These are phyloP conservation scores for Agrilus biguttatus DNA, from an alignment of 2,888 invertebrate genomes.

Conservation along the genomic window DNA sequence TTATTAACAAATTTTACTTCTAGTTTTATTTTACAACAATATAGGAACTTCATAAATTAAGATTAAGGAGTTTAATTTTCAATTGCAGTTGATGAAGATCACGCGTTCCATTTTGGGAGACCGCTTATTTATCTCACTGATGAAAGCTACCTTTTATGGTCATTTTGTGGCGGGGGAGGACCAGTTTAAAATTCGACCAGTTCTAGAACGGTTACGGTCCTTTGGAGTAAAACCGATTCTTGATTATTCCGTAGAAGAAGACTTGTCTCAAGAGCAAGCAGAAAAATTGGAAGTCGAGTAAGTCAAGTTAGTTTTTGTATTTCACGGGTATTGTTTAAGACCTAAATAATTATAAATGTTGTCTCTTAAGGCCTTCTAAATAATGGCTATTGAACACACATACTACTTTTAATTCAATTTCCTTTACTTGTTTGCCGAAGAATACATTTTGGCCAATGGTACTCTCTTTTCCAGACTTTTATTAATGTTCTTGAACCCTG, in stretches of 20 bases:
- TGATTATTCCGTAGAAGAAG: slow-evolving; percentile 97
- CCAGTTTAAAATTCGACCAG: slow-evolving; percentile 72
- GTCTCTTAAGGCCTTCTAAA: no score
- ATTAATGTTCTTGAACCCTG: no score
- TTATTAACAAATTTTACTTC: no score
- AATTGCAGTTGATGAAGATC: slow-evolving; percentile 69
- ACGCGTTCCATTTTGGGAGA: slow-evolving; percentile 64
- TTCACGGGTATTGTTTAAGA: no score
- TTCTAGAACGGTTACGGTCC: slow-evolving; percentile 67
- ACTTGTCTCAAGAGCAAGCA: slow-evolving; percentile 84
- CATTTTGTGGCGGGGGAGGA: slow-evolving; percentile 99
- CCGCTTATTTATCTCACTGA: slow-evolving; percentile 62
- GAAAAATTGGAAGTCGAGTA: slow-evolving; percentile 89
- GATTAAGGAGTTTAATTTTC: background rate
- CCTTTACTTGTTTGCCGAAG: no score
- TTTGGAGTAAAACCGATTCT: slow-evolving; percentile 98
- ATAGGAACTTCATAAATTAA: no score
- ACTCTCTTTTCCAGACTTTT: no score
- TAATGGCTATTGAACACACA: no score
- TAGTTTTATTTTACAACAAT: background rate
- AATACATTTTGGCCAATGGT: no score
- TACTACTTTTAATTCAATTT: no score
- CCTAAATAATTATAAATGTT: no score
- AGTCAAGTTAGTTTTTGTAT: slow-evolving; percentile 22
- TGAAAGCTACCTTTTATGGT: slow-evolving; percentile 95